Evolutionary conservation across 2,888 invertebrate species (phyloP), one percentile per base, ranked within the genome.

Genomic region (Clivina fossor): DNA sequence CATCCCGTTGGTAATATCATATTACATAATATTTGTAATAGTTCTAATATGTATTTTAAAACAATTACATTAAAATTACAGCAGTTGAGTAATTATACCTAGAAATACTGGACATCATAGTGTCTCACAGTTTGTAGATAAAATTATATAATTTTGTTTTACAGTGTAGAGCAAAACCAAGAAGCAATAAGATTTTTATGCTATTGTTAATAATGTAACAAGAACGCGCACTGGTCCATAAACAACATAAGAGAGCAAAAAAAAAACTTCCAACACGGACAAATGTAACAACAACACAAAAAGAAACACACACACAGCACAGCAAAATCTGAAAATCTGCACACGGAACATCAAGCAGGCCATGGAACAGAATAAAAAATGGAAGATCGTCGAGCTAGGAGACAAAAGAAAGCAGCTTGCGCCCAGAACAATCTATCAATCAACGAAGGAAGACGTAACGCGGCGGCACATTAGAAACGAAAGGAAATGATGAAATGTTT

Each of bases 381-480:
- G 20, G 8, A 40, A 16, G 18, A 16, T 16, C 37, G 18, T 37
- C 15, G n/a, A n/a, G n/a, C n/a, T n/a, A 13, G 37, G 37, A 37
- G 37, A 37, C 37, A 40, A 40, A 33, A 40, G 40, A 40, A 40
- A 40, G 22, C 40, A 40, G 16, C 20, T 40, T 11, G 11, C 16
- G 15, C 16, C 20, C n/a, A n/a, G n/a, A n/a, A 22, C 50, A 40
- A 50, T 50, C 50, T 50, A 50, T 50, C 50, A 50, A 50, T 50
- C 50, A 50, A 40, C 40, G 40, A 41, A 16, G 38, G n/a, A 28
- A 49, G 49, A 49, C 49, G 49, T 49, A 49, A 38, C 49, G 37
- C 40, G n/a, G n/a, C n/a, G n/a, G 41, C 50, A 50, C 50, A 50
- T 50, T 50, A 50, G 50, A 41, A n/a, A 50, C 15, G 30, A 32